Percentiles rank a stretch among this genome's conserved stretches.
Conservation (phyloP, 2,797 vertebrate species). For the Myotis pilosus region DNA sequence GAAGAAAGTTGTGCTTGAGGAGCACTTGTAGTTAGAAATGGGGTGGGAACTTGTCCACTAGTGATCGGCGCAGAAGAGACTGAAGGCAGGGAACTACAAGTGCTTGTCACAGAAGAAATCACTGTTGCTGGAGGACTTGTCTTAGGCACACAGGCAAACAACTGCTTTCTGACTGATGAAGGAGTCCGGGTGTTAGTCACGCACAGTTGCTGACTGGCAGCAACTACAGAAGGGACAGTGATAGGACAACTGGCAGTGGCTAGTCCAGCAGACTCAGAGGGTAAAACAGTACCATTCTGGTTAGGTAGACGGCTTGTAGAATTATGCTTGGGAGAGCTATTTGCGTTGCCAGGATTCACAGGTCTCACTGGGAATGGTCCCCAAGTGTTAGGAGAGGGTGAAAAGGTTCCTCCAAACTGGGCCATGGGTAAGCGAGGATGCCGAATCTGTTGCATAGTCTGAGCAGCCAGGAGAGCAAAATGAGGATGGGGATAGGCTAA, state of each 20-base stretch:
- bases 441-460: slow-evolving; percentile 99
- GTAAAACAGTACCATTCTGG: slow-evolving; percentile 83
- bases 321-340: slow-evolving; percentile 97
- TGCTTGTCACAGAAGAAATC: slow-evolving; percentile 84
- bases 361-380: slow-evolving; percentile 98
- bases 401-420: slow-evolving; percentile 97
- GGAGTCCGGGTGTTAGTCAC: slow-evolving; percentile 90
- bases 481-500: slow-evolving; percentile 97
- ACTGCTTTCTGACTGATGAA: slow-evolving; percentile 95
- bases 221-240: slow-evolving; percentile 85
- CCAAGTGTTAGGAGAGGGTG: slow-evolving; percentile 96
- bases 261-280: slow-evolving; percentile 87
- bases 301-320: slow-evolving; percentile 83
- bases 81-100: slow-evolving; percentile 84
- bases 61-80: slow-evolving; percentile 87
- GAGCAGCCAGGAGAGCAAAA: slow-evolving; percentile 96
- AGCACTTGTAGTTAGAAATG: slow-evolving; percentile 80
- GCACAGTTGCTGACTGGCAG: slow-evolving; percentile 86
- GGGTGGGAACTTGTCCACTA: slow-evolving; percentile 83
- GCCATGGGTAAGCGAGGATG: slow-evolving; percentile 98
- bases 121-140: slow-evolving; percentile 85
- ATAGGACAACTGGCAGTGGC: slow-evolving; percentile 84
- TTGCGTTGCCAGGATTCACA: slow-evolving; percentile 96
- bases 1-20: slow-evolving; percentile 85
- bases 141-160: slow-evolving; percentile 93